Conservation (phyloP, 2,888 invertebrate species). For the Sminthurinus aureus region DNA sequence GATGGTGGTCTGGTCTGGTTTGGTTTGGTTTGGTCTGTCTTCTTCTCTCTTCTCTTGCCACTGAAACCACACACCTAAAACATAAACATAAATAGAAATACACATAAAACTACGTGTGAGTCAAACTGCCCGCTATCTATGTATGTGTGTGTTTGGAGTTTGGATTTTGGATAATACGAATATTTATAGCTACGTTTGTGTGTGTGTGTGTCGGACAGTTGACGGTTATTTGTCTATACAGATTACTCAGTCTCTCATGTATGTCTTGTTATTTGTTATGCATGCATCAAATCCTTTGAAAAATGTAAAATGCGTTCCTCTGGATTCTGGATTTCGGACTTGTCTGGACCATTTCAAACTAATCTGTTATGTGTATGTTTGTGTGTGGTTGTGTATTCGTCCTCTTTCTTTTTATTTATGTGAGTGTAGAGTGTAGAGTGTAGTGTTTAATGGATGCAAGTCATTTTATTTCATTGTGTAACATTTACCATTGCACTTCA, state of each 20-base stretch:
- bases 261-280: background rate
- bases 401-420: no score
- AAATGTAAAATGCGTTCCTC: constrained; percentile 19
- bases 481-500: background rate
- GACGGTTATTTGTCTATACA: background rate
- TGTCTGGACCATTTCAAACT: constrained; percentile 28
- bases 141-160: background rate
- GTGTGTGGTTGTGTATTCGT: constrained; percentile 3
- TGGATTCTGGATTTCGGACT: background rate
- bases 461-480: background rate
- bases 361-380: constrained; percentile 11
- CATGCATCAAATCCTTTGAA: constrained; percentile 23
- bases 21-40: background rate
- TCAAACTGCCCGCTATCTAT: no score
- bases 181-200: background rate
- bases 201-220: background rate
- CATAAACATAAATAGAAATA: background rate
- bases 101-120: background rate
- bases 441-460: no score
- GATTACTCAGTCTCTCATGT: no score
- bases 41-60: background rate
- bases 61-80: background rate
- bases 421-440: no score
- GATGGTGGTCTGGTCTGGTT: constrained; percentile 12
- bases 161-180: no score